Base-by-base conservation (phyloP, 2,113 vertebrate species). In the Prietella phreatophila region DNA sequence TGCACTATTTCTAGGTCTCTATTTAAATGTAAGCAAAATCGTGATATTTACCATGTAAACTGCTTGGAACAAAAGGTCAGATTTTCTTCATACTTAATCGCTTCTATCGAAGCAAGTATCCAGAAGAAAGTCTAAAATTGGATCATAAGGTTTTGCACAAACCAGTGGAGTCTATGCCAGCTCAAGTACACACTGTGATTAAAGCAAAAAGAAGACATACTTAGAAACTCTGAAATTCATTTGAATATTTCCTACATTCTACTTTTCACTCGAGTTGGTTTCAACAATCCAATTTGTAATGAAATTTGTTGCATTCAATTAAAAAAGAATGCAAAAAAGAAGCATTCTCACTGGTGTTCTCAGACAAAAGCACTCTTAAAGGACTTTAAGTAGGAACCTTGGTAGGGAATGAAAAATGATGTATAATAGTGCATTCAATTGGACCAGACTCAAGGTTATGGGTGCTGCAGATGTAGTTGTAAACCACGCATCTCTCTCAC, bases 391-490 rank as follows among this genome's bases (percentile, higher is more conserved):
- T 19, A 47, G 61, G 3, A 67, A 8, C 4, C 25, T 50, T 67
- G 15, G 22, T 42, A n/a, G 27, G 15, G 17, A 65, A 30, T 42
- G 42, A 30, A 67, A 83, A 83, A 50, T 15, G 3, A 47, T 30
- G 20, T 53, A 30, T 67, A 47, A 83, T 61, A 65, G 15, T 63
- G n/a, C 67, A 73, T 73, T 15, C 60, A 75, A 58, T 61, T 61
- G n/a, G 50, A 36, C 58, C 67, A 58, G 33, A 58, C 67, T 75
- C n/a, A 69, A 85, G 67, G 82, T 84, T 84, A 25, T 69, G 47
- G n/a, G 22, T 60, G 84, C 55, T 67, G 27, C 42, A 84, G 42
- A 65, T 50, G 33, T 69, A 84, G 63, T 27, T 50, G 53, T 85
- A 56, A 73, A 39, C 53, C n/a, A 56, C 8, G 63, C 65, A 84